Evolutionary conservation across 2,797 vertebrate genomes (phyloP), one percentile per base, ranked within the genome.

Genomic region (Aeoliscus strigatus): DNA sequence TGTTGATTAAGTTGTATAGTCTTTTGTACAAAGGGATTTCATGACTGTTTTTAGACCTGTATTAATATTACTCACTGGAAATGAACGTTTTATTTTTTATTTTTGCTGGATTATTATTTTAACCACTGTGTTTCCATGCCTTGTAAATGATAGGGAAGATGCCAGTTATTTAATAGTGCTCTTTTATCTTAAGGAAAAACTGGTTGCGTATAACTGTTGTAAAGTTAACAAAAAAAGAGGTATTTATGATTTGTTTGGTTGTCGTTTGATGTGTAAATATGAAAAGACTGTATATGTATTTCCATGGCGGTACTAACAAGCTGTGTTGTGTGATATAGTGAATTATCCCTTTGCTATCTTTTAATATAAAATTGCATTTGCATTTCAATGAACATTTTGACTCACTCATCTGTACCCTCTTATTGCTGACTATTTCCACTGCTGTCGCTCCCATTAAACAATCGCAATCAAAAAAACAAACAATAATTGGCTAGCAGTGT

Each of bases 11-110:
- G 86, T 80, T 89, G 60, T 92, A 91, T 89, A 91, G 73, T 88
- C 75, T 85, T 92, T 90, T 93, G 89, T 93, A 91, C 87, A 71
- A 74, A 93, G 88, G 87, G 91, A 93, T 86, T 84, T 83, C 61
- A 77, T 86, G 77, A 79, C 41, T 46, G 58, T 80, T 84, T 83
- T 80, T 84, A 80, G 69, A 77, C 49, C 65, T 81, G 65, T 80
- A 72, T 85, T 85, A 83, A 81, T 85, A 81, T 78, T 75, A 85
- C 88, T 89, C 86, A 87, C 86, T 90, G 86, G 85, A 88, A 69
- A 86, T 79, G 56, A 84, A 63, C 55, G 33, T 46, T 23, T 41
- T 57, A 47, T 9, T 39, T 51, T 57, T 60, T 53, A 6, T 73
- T 73, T 73, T 79, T 79, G 80, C 77, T 87, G 84, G 64, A n/a